phyloP scores from a whole-genome alignment of 2,797 vertebrate genomes.

The Hyperoplus lanceolatus region DNA sequence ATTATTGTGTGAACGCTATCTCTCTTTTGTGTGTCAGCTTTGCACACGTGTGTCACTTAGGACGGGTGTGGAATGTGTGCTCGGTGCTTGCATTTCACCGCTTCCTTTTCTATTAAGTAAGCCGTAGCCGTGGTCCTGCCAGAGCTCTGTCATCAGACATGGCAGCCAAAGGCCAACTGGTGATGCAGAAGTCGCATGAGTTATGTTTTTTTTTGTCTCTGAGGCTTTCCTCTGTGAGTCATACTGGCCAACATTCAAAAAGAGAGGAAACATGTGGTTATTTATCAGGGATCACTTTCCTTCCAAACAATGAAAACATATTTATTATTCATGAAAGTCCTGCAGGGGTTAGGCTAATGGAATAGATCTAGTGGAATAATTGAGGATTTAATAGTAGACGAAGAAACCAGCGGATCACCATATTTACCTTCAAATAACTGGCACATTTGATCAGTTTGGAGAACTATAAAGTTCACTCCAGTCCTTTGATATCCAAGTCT shows the following conservation, averaged over 20 bases:
- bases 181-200: constrained; percentile 35
- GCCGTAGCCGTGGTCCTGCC: constrained; percentile 19
- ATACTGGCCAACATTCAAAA: constrained; percentile 44
- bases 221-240: constrained; percentile 57
- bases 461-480: not conserved
- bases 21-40: constrained; percentile 4
- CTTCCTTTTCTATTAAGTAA: constrained; percentile 48
- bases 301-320: constrained; percentile 42
- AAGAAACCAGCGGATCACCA: constrained; percentile 15
- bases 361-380: constrained; percentile 27
- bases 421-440: constrained; percentile 6
- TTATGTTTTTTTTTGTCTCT: constrained; percentile 43
- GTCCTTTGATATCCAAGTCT: not conserved
- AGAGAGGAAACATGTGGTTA: constrained; percentile 54
- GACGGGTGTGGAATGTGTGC: constrained; percentile 24
- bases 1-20: constrained; percentile 23
- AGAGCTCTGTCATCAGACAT: constrained; percentile 42
- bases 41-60: not conserved
- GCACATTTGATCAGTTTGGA: not conserved
- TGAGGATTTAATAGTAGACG: not conserved
- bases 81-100: constrained; percentile 19
- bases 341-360: constrained; percentile 38
- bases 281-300: constrained; percentile 58
- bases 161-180: constrained; percentile 36
- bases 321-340: constrained; percentile 56